Evolutionary conservation across 2,797 vertebrate genomes (phyloP).

Genomic region (Okamejei kenojei): DNA sequence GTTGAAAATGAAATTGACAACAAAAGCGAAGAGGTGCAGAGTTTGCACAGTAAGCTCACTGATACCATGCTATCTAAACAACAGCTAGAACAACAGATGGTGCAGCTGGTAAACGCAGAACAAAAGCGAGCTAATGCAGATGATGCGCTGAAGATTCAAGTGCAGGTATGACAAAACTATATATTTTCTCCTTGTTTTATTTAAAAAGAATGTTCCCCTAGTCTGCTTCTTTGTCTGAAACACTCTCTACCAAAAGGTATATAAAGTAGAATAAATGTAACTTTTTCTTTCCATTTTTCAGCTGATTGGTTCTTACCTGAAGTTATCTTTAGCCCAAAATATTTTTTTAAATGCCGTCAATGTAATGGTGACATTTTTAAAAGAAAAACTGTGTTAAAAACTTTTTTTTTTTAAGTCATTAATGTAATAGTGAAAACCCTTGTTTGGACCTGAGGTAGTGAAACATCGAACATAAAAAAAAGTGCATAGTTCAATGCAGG

Average conservation of each 20-base stretch:
- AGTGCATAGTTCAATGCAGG: too few species aligned
- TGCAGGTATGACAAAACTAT: not conserved
- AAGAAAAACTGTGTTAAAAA: too few species aligned
- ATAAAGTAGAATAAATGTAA: not conserved
- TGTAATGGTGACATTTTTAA: too few species aligned
- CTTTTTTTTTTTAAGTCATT: too few species aligned
- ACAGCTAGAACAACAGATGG: conserved; percentile 81
- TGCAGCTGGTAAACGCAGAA: conserved; percentile 80
- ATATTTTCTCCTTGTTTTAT: too few species aligned
- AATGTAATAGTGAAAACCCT: not conserved
- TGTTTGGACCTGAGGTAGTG: not conserved
- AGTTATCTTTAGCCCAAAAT: not conserved
- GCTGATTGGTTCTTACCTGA: not conserved
- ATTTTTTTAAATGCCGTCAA: not conserved
- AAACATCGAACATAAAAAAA: not conserved
- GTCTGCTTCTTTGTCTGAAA: too few species aligned
- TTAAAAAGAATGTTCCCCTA: not conserved
- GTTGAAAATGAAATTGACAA: conserved; percentile 69
- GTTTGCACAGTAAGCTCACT: conserved; percentile 79
- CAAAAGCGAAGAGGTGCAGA: conserved; percentile 84
- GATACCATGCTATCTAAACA: conserved; percentile 87
- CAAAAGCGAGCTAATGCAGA: conserved; percentile 75
- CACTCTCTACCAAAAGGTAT: not conserved
- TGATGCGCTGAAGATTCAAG: conserved; percentile 68
- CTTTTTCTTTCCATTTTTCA: not conserved